Evolutionary conservation across 2,888 invertebrate genomes (phyloP).

Genomic region (Julus scandinavius): DNA sequence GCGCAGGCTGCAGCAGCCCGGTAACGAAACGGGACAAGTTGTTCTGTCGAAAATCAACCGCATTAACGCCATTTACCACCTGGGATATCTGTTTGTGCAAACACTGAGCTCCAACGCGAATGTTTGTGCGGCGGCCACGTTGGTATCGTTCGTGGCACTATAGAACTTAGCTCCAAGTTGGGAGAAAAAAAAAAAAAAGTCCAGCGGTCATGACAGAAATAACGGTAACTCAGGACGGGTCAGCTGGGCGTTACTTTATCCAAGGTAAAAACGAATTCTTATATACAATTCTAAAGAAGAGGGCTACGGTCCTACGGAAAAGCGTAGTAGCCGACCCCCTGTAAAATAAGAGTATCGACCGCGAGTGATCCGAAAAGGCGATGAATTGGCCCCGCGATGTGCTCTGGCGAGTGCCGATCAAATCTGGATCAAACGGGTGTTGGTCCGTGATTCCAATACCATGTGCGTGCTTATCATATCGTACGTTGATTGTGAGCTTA

Average conservation of each 20-base stretch:
- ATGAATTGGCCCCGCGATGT: not conserved
- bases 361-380: not conserved
- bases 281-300: not conserved
- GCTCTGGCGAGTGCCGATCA: not conserved
- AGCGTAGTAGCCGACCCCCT: not conserved
- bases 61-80: not conserved
- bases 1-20: slow-evolving; percentile 29
- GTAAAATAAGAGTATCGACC: not conserved
- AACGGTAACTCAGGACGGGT: not conserved
- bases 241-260: not conserved
- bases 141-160: not conserved
- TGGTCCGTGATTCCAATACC: not conserved
- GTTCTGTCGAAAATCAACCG: not conserved
- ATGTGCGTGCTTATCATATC: not conserved
- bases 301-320: no score
- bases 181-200: not conserved
- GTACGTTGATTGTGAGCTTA: not conserved
- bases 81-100: not conserved
- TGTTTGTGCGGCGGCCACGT: not conserved
- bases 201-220: not conserved
- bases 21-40: not conserved
- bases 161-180: not conserved
- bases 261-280: not conserved
- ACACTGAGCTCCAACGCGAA: not conserved
- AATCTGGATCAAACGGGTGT: not conserved